Percentiles rank a stretch among this genome's conserved stretches.
Conservation (phyloP, 2,888 invertebrate species). For the Pyralis farinalis region DNA sequence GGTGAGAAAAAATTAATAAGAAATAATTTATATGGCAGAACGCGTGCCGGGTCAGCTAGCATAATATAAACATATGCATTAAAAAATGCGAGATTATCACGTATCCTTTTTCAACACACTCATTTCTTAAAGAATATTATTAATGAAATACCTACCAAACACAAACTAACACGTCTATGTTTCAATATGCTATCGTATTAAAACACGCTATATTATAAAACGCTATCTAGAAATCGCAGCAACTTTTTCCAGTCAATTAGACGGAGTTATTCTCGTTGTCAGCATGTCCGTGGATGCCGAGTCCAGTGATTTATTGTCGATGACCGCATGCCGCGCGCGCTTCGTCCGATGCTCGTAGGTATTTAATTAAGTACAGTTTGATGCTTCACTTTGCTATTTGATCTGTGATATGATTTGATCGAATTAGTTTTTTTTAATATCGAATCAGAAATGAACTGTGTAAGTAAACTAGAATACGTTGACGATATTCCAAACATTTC, state of each 20-base stretch:
- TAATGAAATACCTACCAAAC: too few species aligned
- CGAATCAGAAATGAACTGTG: too few species aligned
- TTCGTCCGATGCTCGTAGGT: slow-evolving; percentile 18
- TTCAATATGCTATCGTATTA: neutral
- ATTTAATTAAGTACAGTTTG: slow-evolving; percentile 22
- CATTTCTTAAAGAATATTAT: too few species aligned
- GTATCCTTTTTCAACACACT: too few species aligned
- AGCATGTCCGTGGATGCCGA: slow-evolving; percentile 26
- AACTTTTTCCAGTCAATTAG: slow-evolving; percentile 15
- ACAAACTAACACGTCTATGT: neutral
- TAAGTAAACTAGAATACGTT: too few species aligned
- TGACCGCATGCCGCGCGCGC: slow-evolving; percentile 34
- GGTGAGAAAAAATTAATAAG: too few species aligned
- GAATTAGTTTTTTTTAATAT: slow-evolving; percentile 2
- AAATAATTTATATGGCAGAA: too few species aligned
- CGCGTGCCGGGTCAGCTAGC: too few species aligned
- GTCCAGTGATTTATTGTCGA: slow-evolving; percentile 41
- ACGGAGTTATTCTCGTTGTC: slow-evolving; percentile 30
- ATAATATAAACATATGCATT: too few species aligned
- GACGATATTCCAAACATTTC: too few species aligned
- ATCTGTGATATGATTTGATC: slow-evolving; percentile 7
- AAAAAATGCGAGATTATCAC: too few species aligned
- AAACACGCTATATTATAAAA: slow-evolving; percentile 1
- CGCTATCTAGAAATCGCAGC: slow-evolving; percentile 7
- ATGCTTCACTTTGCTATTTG: slow-evolving; percentile 10